Evolutionary conservation across 2,113 vertebrate genomes (phyloP).

Genomic region (Gavia stellata): DNA sequence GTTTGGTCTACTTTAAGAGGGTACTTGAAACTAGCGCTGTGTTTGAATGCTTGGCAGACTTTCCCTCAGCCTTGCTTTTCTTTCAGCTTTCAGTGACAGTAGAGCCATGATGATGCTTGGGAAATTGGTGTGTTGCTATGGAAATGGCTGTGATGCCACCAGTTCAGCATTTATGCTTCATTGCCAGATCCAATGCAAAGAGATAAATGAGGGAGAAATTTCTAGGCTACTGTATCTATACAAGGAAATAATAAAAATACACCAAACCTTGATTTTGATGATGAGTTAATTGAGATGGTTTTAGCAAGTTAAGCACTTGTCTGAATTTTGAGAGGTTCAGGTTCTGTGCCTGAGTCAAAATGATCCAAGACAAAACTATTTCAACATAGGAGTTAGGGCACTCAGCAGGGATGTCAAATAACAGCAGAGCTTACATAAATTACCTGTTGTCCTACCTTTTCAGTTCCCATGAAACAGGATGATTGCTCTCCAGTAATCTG

Average conservation of each 20-base stretch:
- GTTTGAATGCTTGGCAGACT: neutral
- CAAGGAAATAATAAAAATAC: neutral
- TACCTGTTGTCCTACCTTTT: neutral
- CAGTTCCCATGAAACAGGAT: neutral
- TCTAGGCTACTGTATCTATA: neutral
- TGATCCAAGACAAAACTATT: rapidly evolving
- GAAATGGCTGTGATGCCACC: constrained; percentile 2
- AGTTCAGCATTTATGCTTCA: neutral
- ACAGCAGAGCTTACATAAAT: neutral
- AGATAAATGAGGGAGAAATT: neutral
- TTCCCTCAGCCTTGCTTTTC: neutral
- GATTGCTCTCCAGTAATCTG: neutral
- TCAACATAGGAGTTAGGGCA: rapidly evolving
- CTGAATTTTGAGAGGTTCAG: neutral
- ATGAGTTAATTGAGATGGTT: neutral
- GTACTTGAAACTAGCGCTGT: neutral
- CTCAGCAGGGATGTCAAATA: neutral
- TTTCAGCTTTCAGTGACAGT: neutral
- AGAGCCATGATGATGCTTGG: neutral
- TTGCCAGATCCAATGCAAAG: neutral
- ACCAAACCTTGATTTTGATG: neutral
- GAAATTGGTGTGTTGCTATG: constrained; percentile 33
- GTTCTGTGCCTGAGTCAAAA: neutral
- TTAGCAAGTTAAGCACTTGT: neutral
- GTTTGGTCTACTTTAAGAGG: neutral